These are phyloP conservation scores for Coluber constrictor DNA, from an alignment of 2,797 vertebrate genomes.

Conservation along the genomic window DNA sequence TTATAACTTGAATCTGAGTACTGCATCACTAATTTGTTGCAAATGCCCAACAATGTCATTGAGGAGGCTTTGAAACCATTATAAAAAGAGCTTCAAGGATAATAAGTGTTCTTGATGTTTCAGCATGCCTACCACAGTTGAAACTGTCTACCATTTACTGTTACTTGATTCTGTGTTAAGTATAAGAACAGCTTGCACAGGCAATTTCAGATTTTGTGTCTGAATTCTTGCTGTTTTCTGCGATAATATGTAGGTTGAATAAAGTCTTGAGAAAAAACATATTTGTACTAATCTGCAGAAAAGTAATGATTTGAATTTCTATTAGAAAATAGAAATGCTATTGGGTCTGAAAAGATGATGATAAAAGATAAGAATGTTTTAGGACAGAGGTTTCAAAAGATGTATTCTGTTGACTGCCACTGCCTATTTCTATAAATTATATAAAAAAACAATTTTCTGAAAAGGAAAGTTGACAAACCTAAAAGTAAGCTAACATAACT, in stretches of 20 bases:
- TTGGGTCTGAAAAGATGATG: background rate
- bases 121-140: background rate
- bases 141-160: background rate
- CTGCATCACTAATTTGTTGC: background rate
- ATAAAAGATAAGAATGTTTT: constrained; percentile 8
- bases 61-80: background rate
- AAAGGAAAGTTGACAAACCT: constrained; percentile 23
- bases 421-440: background rate
- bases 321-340: background rate
- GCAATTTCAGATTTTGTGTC: background rate
- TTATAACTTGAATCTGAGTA: background rate
- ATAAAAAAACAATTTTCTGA: constrained; percentile 1
- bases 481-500: background rate
- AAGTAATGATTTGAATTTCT: background rate
- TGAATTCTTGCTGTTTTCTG: background rate
- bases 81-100: background rate
- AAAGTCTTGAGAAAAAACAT: constrained; percentile 8
- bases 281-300: background rate
- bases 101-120: background rate
- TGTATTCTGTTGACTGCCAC: background rate
- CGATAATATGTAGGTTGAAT: constrained; percentile 47
- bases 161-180: background rate
- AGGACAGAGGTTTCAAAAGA: background rate
- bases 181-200: background rate
- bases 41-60: background rate